Percentiles rank a stretch among this genome's conserved stretches.
Evolutionary conservation across 2,888 invertebrate genomes (phyloP).

Genomic region (Spodoptera littoralis): DNA sequence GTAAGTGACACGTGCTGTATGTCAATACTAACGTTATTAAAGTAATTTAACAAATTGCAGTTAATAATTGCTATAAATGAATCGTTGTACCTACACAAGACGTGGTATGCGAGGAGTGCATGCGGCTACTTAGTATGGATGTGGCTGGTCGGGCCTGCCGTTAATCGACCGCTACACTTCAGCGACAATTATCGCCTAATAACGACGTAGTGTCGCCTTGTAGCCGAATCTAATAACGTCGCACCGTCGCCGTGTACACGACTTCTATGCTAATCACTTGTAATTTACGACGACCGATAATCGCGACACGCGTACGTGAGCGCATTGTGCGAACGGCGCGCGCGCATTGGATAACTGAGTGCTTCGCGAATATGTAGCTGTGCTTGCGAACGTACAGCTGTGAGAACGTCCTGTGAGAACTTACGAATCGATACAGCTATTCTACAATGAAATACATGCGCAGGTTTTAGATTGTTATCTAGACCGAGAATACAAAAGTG

Average conservation of each 20-base stretch:
- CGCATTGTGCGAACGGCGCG: conserved; percentile 79
- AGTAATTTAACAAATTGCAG: background rate
- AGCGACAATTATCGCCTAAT: conserved; percentile 85
- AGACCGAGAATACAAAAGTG: conserved; percentile 65
- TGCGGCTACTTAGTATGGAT: conserved; percentile 76
- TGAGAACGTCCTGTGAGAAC: conserved; percentile 71
- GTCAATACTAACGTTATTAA: background rate
- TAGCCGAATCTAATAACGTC: conserved; percentile 83
- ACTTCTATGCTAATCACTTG: conserved; percentile 85
- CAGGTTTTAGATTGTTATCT: conserved; percentile 62
- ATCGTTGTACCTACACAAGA: conserved; percentile 48
- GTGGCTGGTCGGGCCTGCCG: conserved; percentile 73
- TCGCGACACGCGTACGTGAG: conserved; percentile 86
- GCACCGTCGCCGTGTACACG: conserved; percentile 73
- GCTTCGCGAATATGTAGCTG: conserved; percentile 60
- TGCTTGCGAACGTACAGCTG: conserved; percentile 53
- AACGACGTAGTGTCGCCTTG: conserved; percentile 79
- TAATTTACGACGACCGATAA: conserved; percentile 87
- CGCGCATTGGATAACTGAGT: conserved; percentile 61
- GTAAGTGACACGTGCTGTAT: background rate
- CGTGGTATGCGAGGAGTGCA: conserved; percentile 63
- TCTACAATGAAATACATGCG: conserved; percentile 53
- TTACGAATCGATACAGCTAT: conserved; percentile 69
- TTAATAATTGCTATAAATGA: conserved; percentile 52
- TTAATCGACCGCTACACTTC: conserved; percentile 86